phyloP scores from a whole-genome alignment of 2,797 vertebrate genomes.

The Chaunax sp. region DNA sequence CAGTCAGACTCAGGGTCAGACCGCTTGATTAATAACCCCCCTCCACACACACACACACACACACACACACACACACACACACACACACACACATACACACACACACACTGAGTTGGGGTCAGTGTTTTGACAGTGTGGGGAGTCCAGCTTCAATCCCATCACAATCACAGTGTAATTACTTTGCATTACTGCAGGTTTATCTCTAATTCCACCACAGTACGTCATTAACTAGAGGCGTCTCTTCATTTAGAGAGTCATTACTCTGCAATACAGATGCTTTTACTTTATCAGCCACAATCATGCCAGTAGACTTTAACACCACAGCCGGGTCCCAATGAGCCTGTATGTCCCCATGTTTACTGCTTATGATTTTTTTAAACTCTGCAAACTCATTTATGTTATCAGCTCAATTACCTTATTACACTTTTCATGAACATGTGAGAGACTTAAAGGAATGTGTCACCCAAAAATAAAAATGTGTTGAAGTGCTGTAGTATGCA shows the following conservation, averaged over 20 bases:
- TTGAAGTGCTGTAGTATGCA: too few species aligned
- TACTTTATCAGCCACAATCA: conserved; percentile 62
- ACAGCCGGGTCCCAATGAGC: conserved; percentile 50
- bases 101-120: conserved; percentile 52
- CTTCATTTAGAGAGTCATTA: conserved; percentile 64
- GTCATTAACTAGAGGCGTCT: conserved; percentile 68
- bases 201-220: conserved; percentile 61
- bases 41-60: conserved; percentile 7
- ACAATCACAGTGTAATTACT: conserved; percentile 76
- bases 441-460: too few species aligned
- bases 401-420: conserved; percentile 57
- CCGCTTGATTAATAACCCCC: conserved; percentile 61
- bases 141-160: conserved; percentile 60
- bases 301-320: conserved; percentile 68
- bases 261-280: conserved; percentile 57
- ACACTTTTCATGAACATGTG: conserved; percentile 26
- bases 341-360: conserved; percentile 39
- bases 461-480: too few species aligned
- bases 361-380: conserved; percentile 3
- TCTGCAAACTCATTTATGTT: conserved; percentile 38
- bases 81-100: too few species aligned
- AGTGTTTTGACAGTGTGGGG: conserved; percentile 73
- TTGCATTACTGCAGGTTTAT: conserved; percentile 76
- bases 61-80: too few species aligned
- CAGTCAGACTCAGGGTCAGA: conserved; percentile 67